phyloP scores from a whole-genome alignment of 2,888 invertebrate genomes.

The Empis stercorea region DNA sequence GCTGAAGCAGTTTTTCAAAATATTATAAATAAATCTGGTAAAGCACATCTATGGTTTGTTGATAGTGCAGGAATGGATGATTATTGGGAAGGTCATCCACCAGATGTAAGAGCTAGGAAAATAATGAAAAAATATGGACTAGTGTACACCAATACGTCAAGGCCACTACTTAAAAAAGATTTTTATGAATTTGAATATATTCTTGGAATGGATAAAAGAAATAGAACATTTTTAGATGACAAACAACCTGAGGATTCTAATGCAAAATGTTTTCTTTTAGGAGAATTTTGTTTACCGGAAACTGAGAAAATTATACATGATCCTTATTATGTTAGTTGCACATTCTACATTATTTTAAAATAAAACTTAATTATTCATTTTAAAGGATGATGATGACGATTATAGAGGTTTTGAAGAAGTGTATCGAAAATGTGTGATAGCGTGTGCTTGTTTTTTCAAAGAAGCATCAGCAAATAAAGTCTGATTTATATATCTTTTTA shows the following conservation, averaged over 20 bases:
- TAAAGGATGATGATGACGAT: conserved; percentile 53
- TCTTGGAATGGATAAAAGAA: conserved; percentile 90
- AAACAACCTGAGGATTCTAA: conserved; percentile 48
- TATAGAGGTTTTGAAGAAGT: conserved; percentile 58
- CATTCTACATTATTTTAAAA: background rate
- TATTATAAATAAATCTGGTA: conserved; percentile 51
- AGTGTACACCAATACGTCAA: conserved; percentile 60
- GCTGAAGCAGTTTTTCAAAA: conserved; percentile 85
- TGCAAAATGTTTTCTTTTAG: conserved; percentile 67
- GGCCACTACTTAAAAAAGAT: conserved; percentile 59
- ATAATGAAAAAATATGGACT: conserved; percentile 62
- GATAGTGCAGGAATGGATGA: conserved; percentile 83
- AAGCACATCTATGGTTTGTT: conserved; percentile 59
- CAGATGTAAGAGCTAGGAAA: conserved; percentile 63
- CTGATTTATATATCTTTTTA: too few relatives aligned
- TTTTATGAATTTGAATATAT: conserved; percentile 75
- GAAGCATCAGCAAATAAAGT: too few relatives aligned
- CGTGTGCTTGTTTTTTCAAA: conserved; percentile 51
- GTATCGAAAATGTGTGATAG: conserved; percentile 57
- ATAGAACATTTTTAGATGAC: conserved; percentile 56
- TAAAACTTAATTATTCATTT: conserved; percentile 8
- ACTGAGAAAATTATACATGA: conserved; percentile 72
- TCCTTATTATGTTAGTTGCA: conserved; percentile 76
- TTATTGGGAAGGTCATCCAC: conserved; percentile 81
- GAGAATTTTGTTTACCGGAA: conserved; percentile 71